Evolutionary conservation across 2,888 invertebrate genomes (phyloP).

Genomic region (Drosophila limbata): DNA sequence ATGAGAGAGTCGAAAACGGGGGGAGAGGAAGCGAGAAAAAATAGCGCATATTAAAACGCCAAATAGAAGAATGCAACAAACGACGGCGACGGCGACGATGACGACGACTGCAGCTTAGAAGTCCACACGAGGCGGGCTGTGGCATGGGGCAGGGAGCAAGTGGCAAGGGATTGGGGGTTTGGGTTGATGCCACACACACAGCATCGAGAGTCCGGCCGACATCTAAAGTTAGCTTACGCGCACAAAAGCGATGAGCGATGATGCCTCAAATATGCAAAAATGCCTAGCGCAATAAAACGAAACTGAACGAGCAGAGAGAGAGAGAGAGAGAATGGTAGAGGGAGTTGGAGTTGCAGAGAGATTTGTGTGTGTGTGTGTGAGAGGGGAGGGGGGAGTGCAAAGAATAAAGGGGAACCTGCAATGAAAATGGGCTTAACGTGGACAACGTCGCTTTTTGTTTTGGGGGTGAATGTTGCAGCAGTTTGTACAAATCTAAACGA

Average conservation of each 20-base stretch:
- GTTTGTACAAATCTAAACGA: constrained; percentile 64
- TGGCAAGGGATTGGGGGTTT: no score
- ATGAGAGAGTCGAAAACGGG: background rate
- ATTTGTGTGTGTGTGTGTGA: background rate
- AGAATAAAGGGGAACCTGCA: constrained; percentile 22
- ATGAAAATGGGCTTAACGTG: constrained; percentile 64
- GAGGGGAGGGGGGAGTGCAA: background rate
- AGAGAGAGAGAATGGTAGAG: background rate
- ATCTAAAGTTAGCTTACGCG: constrained; percentile 65
- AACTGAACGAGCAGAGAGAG: constrained; percentile 15
- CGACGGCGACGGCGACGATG: constrained; percentile 28
- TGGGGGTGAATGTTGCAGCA: constrained; percentile 31
- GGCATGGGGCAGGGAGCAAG: background rate
- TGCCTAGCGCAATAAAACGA: constrained; percentile 80
- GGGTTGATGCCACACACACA: no score
- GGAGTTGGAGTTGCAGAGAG: background rate
- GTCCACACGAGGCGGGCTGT: constrained; percentile 40
- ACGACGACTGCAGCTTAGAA: constrained; percentile 70
- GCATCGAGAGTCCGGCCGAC: constrained; percentile 24
- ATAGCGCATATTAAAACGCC: constrained; percentile 77
- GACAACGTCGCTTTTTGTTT: constrained; percentile 9
- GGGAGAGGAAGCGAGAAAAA: constrained; percentile 51
- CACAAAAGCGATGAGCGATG: constrained; percentile 82
- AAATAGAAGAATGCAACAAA: constrained; percentile 75
- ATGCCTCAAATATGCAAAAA: constrained; percentile 81